Conservation (phyloP, 2,888 invertebrate genomes). For the Junonia oenone region DNA sequence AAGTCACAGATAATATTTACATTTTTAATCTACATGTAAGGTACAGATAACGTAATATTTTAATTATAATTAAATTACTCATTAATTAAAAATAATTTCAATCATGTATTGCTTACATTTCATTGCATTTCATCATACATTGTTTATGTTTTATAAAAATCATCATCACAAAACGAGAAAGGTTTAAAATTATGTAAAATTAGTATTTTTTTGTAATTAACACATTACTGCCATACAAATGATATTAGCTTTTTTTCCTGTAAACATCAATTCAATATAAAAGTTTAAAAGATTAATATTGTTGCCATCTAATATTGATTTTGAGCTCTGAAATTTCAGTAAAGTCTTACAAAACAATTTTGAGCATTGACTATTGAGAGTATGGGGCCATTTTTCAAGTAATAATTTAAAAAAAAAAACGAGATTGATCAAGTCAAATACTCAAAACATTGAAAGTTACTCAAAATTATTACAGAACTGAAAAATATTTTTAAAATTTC, state of each 20-base stretch:
- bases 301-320: background rate
- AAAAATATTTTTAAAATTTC: no score
- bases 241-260: background rate
- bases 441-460: no score
- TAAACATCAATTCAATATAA: background rate
- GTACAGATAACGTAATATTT: slow-evolving; percentile 3
- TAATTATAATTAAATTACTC: slow-evolving; percentile 10
- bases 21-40: slow-evolving; percentile 7
- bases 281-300: background rate
- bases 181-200: background rate
- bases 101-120: slow-evolving; percentile 19
- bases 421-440: no score
- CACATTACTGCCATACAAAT: background rate
- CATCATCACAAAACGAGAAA: background rate
- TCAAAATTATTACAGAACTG: no score
- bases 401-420: no score
- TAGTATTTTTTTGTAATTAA: background rate
- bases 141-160: background rate
- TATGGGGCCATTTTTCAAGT: background rate
- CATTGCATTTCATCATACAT: background rate
- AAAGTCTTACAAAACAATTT: background rate
- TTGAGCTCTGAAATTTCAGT: background rate
- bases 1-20: slow-evolving; percentile 1
- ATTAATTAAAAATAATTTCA: slow-evolving; percentile 6
- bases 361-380: background rate